These are phyloP conservation scores for Aphodius granarius DNA, from an alignment of 2,888 invertebrate genomes.

Conservation along the genomic window DNA sequence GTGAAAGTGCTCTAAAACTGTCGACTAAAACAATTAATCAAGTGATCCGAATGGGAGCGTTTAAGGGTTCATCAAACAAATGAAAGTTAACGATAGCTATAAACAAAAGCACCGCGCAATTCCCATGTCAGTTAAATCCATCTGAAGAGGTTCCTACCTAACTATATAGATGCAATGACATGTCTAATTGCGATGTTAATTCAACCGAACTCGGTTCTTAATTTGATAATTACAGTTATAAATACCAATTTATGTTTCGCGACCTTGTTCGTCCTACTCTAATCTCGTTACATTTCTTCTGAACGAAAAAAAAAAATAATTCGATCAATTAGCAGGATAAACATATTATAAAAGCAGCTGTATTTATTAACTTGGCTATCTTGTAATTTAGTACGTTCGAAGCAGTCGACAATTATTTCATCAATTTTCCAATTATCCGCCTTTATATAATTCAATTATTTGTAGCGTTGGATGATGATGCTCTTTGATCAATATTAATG, in stretches of 20 bases:
- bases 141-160: background rate
- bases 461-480: background rate
- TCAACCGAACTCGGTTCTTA: background rate
- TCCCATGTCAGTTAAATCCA: background rate
- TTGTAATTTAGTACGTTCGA: background rate
- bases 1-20: background rate
- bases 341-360: background rate
- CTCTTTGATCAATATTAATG: background rate
- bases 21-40: background rate
- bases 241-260: background rate
- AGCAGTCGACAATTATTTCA: background rate
- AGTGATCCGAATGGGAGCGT: background rate
- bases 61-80: background rate
- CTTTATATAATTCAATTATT: background rate
- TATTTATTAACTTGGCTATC: background rate
- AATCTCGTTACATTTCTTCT: background rate
- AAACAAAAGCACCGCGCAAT: background rate
- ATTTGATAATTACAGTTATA: background rate
- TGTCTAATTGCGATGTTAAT: background rate
- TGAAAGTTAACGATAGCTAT: background rate
- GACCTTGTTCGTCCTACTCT: background rate
- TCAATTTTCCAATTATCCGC: background rate
- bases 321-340: background rate
- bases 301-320: too few relatives aligned
- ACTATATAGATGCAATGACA: background rate